Percentiles rank a stretch among this genome's conserved stretches.
Conservation (phyloP, 2,113 vertebrate genomes). For the Ondatra zibethicus region DNA sequence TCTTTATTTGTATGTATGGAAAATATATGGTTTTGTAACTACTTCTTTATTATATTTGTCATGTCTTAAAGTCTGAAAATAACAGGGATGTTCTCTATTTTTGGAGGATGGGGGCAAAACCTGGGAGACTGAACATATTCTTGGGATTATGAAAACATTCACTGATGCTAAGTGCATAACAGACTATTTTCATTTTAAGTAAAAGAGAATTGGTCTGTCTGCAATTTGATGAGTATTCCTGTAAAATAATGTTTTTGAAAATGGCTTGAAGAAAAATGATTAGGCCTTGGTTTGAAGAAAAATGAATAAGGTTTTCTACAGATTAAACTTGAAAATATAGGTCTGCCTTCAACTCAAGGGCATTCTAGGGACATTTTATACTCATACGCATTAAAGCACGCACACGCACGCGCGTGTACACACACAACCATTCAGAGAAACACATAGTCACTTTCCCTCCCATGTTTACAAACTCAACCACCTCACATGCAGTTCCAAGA, state of each 20-base stretch:
- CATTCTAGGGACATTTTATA: neutral
- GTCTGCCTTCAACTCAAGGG: neutral
- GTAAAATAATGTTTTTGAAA: slow-evolving; percentile 4
- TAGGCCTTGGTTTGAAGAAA: neutral
- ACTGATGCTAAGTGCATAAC: neutral
- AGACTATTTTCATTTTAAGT: slow-evolving; percentile 44
- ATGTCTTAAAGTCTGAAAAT: neutral
- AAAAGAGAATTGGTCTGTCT: slow-evolving; percentile 46
- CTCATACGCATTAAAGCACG: neutral
- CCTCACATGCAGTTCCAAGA: neutral
- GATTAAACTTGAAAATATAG: slow-evolving; percentile 19
- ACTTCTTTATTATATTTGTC: neutral
- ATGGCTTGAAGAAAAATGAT: slow-evolving; percentile 9
- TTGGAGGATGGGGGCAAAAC: neutral
- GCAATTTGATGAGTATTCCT: slow-evolving; percentile 8
- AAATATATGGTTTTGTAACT: neutral
- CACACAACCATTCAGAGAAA: neutral
- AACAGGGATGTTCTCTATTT: neutral
- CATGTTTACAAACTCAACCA: neutral
- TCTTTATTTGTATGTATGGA: neutral
- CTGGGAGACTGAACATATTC: neutral
- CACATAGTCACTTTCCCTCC: neutral
- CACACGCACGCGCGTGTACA: neutral
- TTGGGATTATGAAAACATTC: slow-evolving; percentile 29
- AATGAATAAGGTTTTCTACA: neutral